A percentile compares a stretch with the other conserved stretches of the same genome.
Conservation (phyloP, 2,113 vertebrate genomes). For the Callocephalon fimbriatum region DNA sequence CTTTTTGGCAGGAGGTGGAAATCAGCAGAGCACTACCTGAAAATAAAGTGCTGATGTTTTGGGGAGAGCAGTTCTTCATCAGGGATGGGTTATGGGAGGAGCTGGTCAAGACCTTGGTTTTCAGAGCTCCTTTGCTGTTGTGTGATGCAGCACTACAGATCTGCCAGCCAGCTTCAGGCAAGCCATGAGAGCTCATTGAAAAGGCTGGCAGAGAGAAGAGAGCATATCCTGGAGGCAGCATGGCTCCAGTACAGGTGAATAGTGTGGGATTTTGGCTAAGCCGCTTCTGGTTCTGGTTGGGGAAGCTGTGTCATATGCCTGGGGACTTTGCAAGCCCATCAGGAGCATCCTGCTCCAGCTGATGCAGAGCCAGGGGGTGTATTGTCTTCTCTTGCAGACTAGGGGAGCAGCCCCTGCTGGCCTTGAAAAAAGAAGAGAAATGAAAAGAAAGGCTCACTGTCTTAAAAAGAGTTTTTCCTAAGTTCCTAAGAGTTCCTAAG, state of each 20-base stretch:
- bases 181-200: neutral
- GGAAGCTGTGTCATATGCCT: neutral
- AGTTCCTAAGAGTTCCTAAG: no score
- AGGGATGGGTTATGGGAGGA: neutral
- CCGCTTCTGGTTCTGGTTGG: neutral
- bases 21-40: neutral
- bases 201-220: neutral
- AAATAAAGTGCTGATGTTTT: neutral
- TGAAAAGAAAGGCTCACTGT: no score
- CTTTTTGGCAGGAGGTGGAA: neutral
- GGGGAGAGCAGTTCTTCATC: neutral
- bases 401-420: neutral
- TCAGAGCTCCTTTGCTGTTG: accelerated
- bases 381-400: neutral
- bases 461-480: no score
- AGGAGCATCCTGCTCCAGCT: neutral
- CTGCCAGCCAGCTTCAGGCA: neutral
- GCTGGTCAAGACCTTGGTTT: neutral
- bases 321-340: neutral
- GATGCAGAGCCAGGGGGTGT: neutral
- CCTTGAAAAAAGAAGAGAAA: no score
- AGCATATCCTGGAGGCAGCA: neutral
- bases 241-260: neutral
- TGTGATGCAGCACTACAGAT: accelerated
- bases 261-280: neutral